A percentile compares a stretch with the other conserved stretches of the same genome.
phyloP scores from a whole-genome alignment of 2,797 vertebrate genomes.

The Chrosomus eos region DNA sequence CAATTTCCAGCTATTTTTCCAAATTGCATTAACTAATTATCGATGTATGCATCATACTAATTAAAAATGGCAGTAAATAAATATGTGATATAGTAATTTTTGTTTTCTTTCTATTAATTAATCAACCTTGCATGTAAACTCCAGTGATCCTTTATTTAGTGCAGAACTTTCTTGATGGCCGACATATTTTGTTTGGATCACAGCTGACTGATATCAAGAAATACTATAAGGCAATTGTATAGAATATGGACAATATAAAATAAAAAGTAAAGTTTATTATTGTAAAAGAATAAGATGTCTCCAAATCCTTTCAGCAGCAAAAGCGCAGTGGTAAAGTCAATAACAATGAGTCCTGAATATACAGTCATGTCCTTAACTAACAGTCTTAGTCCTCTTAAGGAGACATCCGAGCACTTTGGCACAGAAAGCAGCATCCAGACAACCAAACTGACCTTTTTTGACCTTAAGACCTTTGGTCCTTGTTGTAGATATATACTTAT shows the following conservation, averaged over 20 bases:
- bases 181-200: neutral
- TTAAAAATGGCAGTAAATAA: neutral
- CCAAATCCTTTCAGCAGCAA: neutral
- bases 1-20: neutral
- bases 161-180: neutral
- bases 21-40: neutral
- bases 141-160: neutral
- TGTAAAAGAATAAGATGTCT: neutral
- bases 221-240: neutral
- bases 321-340: neutral
- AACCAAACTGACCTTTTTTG: neutral
- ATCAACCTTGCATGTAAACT: neutral
- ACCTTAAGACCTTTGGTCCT: neutral
- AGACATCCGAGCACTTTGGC: neutral
- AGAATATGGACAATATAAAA: neutral
- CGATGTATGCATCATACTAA: neutral
- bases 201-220: neutral
- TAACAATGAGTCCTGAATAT: neutral
- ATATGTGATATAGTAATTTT: neutral
- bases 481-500: neutral
- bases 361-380: slow-evolving; percentile 23
- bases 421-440: neutral
- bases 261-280: neutral
- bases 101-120: neutral
- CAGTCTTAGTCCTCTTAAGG: slow-evolving; percentile 29